Percentiles rank a stretch among this genome's conserved stretches.
Evolutionary conservation across 2,888 invertebrate species (phyloP).

Genomic region (Cremastinae sp.): DNA sequence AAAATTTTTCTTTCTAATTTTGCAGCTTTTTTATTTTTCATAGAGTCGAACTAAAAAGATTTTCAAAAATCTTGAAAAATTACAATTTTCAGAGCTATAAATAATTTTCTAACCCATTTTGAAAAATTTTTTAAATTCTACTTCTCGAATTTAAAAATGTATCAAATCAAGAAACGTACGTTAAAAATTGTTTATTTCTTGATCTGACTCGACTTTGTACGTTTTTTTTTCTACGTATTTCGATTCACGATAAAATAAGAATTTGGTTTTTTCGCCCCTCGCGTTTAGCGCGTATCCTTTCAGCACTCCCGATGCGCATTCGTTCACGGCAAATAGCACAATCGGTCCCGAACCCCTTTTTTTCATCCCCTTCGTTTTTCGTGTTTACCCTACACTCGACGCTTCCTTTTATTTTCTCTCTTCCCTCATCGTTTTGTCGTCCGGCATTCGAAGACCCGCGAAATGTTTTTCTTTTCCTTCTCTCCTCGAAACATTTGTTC

Average conservation of each 20-base stretch:
- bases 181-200: too few species aligned
- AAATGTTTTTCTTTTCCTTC: constrained; percentile 2
- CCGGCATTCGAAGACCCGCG: constrained; percentile 8
- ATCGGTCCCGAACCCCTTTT: constrained; percentile 19
- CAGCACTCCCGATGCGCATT: constrained; percentile 8
- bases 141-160: too few species aligned
- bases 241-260: too few species aligned
- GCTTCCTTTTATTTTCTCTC: constrained; percentile 12
- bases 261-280: constrained; percentile 20
- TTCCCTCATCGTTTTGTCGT: background rate
- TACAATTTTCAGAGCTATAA: too few species aligned
- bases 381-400: constrained; percentile 23
- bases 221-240: constrained; percentile 15
- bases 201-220: too few species aligned
- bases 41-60: too few species aligned
- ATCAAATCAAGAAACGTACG: too few species aligned
- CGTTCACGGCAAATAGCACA: constrained; percentile 20
- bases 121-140: too few species aligned
- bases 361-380: constrained; percentile 18
- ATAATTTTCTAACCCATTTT: too few species aligned
- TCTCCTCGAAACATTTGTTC: constrained; percentile 16
- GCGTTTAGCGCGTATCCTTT: constrained; percentile 3
- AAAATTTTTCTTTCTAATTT: too few species aligned
- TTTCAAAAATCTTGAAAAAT: too few species aligned
- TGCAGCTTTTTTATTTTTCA: too few species aligned